These are phyloP conservation scores for Hormaphis cornu DNA, from an alignment of 1,140 invertebrate species.

Conservation along the genomic window DNA sequence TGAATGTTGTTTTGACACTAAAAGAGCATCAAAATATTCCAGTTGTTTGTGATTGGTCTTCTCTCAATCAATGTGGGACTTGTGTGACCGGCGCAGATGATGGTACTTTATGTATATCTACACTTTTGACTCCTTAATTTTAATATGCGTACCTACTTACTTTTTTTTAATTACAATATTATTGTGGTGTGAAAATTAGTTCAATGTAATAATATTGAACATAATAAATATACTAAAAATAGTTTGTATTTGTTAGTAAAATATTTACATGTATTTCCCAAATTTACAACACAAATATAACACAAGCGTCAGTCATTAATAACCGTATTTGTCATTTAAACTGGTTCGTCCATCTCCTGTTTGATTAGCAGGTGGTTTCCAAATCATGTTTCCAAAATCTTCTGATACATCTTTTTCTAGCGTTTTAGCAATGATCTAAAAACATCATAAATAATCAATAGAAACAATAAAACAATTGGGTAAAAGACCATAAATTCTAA, in stretches of 20 bases:
- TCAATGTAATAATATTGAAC: background rate
- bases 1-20: conserved; percentile 44
- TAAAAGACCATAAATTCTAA: background rate
- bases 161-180: background rate
- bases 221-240: background rate
- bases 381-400: conserved; percentile 51
- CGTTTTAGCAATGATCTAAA: conserved; percentile 27
- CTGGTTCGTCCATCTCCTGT: conserved; percentile 68
- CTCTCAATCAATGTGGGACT: conserved; percentile 52
- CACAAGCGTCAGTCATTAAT: conserved; percentile 47
- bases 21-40: conserved; percentile 50
- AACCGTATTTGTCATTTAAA: conserved; percentile 74
- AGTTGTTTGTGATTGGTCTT: conserved; percentile 56
- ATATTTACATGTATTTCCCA: background rate
- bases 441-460: background rate
- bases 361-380: conserved; percentile 67
- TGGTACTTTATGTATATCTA: conserved; percentile 53
- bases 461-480: background rate
- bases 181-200: background rate
- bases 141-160: background rate
- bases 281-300: background rate
- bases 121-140: conserved; percentile 44
- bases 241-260: background rate
- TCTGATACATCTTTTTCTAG: conserved; percentile 34
- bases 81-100: conserved; percentile 54